These are phyloP conservation scores for Leucoraja erinaceus DNA, from an alignment of 2,113 vertebrate species.

Conservation along the genomic window DNA sequence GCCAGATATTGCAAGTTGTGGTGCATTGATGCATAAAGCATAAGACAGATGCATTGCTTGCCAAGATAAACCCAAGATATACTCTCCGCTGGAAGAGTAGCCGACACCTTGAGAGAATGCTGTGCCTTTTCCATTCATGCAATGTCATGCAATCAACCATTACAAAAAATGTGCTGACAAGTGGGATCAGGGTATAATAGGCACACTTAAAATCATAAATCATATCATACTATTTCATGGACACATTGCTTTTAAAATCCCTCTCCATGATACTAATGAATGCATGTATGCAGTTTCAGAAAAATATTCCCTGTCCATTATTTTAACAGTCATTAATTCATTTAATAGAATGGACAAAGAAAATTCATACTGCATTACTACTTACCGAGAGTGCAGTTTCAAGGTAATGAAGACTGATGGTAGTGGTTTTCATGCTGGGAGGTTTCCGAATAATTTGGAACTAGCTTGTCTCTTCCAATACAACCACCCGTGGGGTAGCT, in stretches of 20 bases:
- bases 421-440: background rate
- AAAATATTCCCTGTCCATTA: background rate
- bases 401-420: background rate
- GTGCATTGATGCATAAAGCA: background rate
- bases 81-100: background rate
- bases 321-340: conserved; percentile 1
- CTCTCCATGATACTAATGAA: background rate
- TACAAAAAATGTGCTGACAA: background rate
- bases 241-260: background rate
- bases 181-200: background rate
- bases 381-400: background rate
- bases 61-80: background rate
- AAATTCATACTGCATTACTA: background rate
- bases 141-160: background rate
- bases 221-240: background rate
- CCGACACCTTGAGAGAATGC: background rate
- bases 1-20: background rate
- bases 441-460: background rate
- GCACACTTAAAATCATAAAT: background rate
- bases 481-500: background rate
- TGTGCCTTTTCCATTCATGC: background rate
- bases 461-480: background rate
- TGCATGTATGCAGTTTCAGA: background rate
- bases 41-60: background rate
- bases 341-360: conserved; percentile 14